Percentiles rank a stretch among this genome's conserved stretches.
Evolutionary conservation across 2,888 invertebrate genomes (phyloP).

Genomic region (Cosmia pyralina): DNA sequence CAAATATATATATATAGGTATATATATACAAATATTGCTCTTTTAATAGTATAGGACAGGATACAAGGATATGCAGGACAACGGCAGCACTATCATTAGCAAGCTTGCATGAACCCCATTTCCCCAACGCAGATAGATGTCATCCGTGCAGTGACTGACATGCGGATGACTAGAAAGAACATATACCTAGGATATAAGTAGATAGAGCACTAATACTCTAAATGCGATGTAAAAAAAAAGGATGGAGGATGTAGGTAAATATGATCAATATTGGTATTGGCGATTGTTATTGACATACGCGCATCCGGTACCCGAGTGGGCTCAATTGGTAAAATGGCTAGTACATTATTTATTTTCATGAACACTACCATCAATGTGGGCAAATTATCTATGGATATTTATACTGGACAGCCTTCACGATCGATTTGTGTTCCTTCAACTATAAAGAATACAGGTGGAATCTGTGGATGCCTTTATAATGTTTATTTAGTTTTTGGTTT

Average conservation of each 20-base stretch:
- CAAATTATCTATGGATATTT: conserved; percentile 53
- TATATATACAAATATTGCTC: too few relatives aligned
- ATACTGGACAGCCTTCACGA: conserved; percentile 44
- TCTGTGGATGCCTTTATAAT: conserved; percentile 4
- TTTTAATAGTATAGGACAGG: too few relatives aligned
- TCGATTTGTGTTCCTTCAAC: conserved; percentile 48
- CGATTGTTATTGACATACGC: conserved; percentile 65
- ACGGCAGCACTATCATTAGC: conserved; percentile 3
- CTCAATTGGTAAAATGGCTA: conserved; percentile 71
- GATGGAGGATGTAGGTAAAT: conserved; percentile 39
- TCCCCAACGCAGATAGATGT: conserved; percentile 66
- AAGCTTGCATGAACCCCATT: conserved; percentile 48
- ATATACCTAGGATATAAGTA: conserved; percentile 11
- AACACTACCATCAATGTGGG: conserved; percentile 47
- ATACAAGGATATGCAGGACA: conserved; percentile 22
- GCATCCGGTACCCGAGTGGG: conserved; percentile 69
- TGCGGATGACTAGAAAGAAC: conserved; percentile 59
- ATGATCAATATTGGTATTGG: conserved; percentile 64
- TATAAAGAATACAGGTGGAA: conserved; percentile 37
- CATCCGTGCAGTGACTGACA: conserved; percentile 73
- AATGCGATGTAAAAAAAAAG: conserved; percentile 24
- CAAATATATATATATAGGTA: too few relatives aligned
- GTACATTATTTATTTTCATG: conserved; percentile 68
- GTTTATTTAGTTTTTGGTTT: conserved; percentile 23
- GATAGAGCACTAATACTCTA: conserved; percentile 13